Evolutionary conservation across 1,140 invertebrate genomes (phyloP).

Genomic region (Aethina tumida): DNA sequence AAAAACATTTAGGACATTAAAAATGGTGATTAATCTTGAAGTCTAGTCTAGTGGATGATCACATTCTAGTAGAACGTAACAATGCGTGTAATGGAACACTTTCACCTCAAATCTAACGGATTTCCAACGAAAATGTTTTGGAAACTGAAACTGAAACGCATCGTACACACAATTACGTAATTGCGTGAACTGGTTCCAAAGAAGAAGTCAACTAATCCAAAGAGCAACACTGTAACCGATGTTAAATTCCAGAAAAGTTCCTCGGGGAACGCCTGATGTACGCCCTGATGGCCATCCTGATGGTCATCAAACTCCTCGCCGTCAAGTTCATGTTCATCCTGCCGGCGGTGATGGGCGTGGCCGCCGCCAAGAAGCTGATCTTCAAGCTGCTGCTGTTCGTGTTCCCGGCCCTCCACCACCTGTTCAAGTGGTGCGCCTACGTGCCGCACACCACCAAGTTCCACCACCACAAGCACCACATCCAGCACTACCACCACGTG

Average conservation of each 20-base stretch:
- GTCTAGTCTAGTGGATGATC: too few species aligned
- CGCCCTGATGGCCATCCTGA: conserved; percentile 57
- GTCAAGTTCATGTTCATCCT: conserved; percentile 65
- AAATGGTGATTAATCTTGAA: too few species aligned
- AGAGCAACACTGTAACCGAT: conserved; percentile 1
- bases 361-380: conserved; percentile 70
- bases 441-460: conserved; percentile 62
- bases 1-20: too few species aligned
- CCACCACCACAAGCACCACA: conserved; percentile 70
- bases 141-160: too few species aligned
- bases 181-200: background rate
- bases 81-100: too few species aligned
- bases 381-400: conserved; percentile 70
- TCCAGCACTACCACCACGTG: conserved; percentile 50
- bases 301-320: conserved; percentile 71
- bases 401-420: conserved; percentile 67
- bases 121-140: too few species aligned
- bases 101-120: too few species aligned
- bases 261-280: conserved; percentile 63
- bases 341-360: conserved; percentile 62
- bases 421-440: conserved; percentile 77
- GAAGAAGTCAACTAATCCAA: background rate
- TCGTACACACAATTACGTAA: too few species aligned
- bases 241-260: conserved; percentile 57
- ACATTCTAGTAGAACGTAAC: too few species aligned